Base-by-base conservation (phyloP, 2,113 vertebrate species). In the Prolemur simus region DNA sequence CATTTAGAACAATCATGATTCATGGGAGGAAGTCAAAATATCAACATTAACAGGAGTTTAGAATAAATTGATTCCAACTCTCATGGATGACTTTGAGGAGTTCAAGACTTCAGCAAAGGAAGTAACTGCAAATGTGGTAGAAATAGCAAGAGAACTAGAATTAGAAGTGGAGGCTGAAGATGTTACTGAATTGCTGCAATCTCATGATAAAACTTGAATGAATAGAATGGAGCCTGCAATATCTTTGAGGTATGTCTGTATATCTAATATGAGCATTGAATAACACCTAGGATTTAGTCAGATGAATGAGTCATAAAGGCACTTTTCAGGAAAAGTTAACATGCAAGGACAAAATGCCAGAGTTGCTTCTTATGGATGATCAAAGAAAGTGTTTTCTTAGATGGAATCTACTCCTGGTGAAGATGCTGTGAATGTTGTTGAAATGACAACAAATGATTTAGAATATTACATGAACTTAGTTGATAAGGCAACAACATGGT, bases 271-370 rank as follows among this genome's bases (percentile, higher is more conserved):
- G 23, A 68, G 10, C 60, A 94, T 11, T n/a, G 29, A 60, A 29
- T 74, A 66, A 0, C 39, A 77, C 27, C 9, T 91, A 78, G 27
- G 25, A 86, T 84, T 88, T 74, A 74, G 37, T 25, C 37, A 60
- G 4, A 29, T 64, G 42, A 94, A 96, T n/a, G 39, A 87, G 58
- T 17, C 32, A 91, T 64, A 74, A 86, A 87, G 54, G 5, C 9
- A 2, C 29, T 82, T 87, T 94, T 80, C 56, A 78, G n/a, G 45
- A 86, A 93, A 95, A 78, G 49, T 60, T 78, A 92, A 49, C 27
- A 80, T 29, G 34, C 14, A 52, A 60, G 73, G 69, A 93, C 56
- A 90, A 87, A 87, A 92, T 60, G 5, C 56, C 21, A 95, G 45
- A 52, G 52, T 52, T 52, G 14, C 52, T 52, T 52, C 52, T 52